Evolutionary conservation across 2,113 vertebrate species (phyloP), one percentile per base, ranked within the genome.

Genomic region (Elanus axillaris): DNA sequence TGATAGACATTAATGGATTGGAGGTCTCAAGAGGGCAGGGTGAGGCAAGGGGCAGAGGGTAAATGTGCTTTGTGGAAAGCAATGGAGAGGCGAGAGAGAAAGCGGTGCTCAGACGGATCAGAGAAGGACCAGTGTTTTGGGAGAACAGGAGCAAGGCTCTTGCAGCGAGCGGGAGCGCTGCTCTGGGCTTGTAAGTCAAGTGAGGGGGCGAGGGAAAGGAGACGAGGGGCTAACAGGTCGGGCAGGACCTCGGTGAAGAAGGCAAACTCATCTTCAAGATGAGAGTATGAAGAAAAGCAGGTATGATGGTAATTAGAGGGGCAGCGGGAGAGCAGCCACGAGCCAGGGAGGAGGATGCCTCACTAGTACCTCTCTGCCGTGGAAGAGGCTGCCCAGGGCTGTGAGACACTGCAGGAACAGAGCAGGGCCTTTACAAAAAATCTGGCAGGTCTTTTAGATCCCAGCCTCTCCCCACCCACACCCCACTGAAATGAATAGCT

Each of bases 401-500:
- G 56, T 47, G 13, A 42, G 18, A 56, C 18, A 7, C 21, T 53
- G 45, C 36, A 63, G 86, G 38, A 95, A 90, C 3, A 85, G 43
- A 22, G 23, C 34, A 45, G 26, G 29, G 55, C 56, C 75, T 92
- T 95, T 52, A 88, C 45, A 75, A 95, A 75, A 95, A 90, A 75
- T 64, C 90, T 88, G 81, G 64, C 88, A 96, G 60, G 52, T 64
- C 80, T 96, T 91, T 91, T 31, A 77, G 60, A 84, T 92, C 55
- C 71, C 73, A 85, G 72, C 73, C 64, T 84, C 48, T 75, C 92
- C 74, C 95, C 91, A 72, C 16, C 72, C 88, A 94, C 90, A 66
- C 73, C 55, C 89, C 68, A 75, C 58, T 38, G 34, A 96, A 93
- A 96, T 98, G 97, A 98, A 98, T 97, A 95, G 88, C 66, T 93